Conservation (phyloP, 2,797 vertebrate genomes). For the Lagorchestes hirsutus region DNA sequence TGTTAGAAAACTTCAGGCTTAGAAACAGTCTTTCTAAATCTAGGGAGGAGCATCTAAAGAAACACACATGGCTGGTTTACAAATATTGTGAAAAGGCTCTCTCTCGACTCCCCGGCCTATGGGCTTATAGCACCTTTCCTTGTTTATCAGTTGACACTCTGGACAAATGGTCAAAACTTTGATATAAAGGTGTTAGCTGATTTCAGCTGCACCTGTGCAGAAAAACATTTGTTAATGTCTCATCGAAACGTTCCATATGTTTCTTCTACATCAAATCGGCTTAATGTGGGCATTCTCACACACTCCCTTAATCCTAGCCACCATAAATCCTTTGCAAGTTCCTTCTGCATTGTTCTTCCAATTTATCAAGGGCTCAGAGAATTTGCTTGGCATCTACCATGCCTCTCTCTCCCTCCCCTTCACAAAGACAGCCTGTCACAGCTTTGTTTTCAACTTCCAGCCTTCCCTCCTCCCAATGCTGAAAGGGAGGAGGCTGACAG, state of each 20-base stretch:
- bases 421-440: conserved; percentile 52
- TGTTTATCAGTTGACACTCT: conserved; percentile 78
- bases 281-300: conserved; percentile 82
- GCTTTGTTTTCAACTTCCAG: background rate
- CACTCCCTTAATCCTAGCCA: conserved; percentile 82
- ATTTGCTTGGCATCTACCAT: conserved; percentile 62
- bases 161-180: conserved; percentile 69
- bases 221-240: conserved; percentile 80
- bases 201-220: conserved; percentile 83
- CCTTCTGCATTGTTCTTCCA: conserved; percentile 80
- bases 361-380: conserved; percentile 79
- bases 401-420: conserved; percentile 44
- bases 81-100: conserved; percentile 50
- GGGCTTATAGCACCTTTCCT: conserved; percentile 60
- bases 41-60: background rate
- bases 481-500: too few relatives aligned
- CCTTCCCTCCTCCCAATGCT: background rate
- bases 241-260: conserved; percentile 85
- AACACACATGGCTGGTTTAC: background rate
- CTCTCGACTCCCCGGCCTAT: conserved; percentile 1
- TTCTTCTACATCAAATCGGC: conserved; percentile 79
- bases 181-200: conserved; percentile 78
- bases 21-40: conserved; percentile 39
- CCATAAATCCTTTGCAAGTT: conserved; percentile 83
- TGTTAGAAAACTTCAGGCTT: background rate